Evolutionary conservation across 2,888 invertebrate species (phyloP).

Genomic region (Drosophila hamatofila): DNA sequence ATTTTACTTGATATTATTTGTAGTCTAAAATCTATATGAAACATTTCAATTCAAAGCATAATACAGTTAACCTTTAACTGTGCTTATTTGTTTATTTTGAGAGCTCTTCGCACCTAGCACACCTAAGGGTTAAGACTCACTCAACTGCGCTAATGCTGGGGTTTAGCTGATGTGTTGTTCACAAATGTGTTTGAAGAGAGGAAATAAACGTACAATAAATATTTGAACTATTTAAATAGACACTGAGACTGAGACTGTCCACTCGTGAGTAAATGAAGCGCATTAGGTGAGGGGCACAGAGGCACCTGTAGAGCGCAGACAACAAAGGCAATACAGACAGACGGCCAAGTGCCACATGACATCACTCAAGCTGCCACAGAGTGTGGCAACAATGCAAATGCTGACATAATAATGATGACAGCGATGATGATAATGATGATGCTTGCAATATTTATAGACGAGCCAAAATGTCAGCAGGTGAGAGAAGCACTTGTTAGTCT

Average conservation of each 20-base stretch:
- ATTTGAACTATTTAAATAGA: conserved; percentile 40
- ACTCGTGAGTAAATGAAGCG: conserved; percentile 59
- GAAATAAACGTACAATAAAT: conserved; percentile 50
- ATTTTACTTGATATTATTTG: too few relatives aligned
- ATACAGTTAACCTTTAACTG: neutral
- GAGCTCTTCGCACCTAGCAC: neutral
- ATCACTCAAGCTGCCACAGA: conserved; percentile 52
- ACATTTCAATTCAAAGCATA: neutral
- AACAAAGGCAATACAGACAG: conserved; percentile 15
- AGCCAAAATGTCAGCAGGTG: conserved; percentile 64
- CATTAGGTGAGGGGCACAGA: conserved; percentile 40
- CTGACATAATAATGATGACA: conserved; percentile 51
- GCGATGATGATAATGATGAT: conserved; percentile 39
- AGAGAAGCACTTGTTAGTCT: conserved; percentile 71
- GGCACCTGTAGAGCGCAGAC: conserved; percentile 43
- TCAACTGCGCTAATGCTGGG: conserved; percentile 19
- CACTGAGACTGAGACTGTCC: conserved; percentile 41
- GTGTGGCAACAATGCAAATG: conserved; percentile 60
- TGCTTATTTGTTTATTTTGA: neutral
- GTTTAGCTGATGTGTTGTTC: conserved; percentile 9
- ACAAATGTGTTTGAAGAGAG: conserved; percentile 19
- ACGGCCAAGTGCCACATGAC: conserved; percentile 29
- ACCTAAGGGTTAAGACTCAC: conserved; percentile 27
- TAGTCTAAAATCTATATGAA: neutral
- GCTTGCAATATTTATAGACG: conserved; percentile 49